These are phyloP conservation scores for Tragelaphus strepsiceros DNA, from an alignment of 2,113 vertebrate genomes.

Conservation along the genomic window DNA sequence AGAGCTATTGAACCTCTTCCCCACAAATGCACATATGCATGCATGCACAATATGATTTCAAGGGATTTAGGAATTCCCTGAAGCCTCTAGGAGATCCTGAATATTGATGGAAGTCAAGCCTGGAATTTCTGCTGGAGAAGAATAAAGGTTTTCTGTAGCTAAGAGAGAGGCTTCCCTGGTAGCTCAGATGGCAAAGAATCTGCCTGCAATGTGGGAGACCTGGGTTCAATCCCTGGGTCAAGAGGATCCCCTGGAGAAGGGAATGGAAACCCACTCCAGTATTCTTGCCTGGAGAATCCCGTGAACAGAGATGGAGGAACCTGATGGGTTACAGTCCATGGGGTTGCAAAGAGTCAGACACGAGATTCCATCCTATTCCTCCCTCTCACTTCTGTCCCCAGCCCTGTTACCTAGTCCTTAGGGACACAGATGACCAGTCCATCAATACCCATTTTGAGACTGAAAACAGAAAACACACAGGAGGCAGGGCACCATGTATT, in stretches of 20 bases:
- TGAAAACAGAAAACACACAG: neutral
- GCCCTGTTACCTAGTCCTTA: neutral
- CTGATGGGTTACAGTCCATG: neutral
- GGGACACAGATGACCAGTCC: neutral
- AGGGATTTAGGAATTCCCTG: neutral
- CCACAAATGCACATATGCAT: neutral
- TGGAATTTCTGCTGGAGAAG: neutral
- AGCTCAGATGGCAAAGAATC: neutral
- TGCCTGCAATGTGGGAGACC: neutral
- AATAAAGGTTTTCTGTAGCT: neutral
- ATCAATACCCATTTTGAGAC: neutral
- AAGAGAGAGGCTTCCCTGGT: neutral
- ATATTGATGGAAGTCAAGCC: neutral
- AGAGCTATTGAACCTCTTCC: neutral
- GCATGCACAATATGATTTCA: neutral
- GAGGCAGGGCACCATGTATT: neutral
- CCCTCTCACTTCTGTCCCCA: neutral
- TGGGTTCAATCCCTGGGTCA: neutral
- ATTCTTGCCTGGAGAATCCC: neutral
- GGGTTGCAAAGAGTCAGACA: neutral
- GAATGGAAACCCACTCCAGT: neutral
- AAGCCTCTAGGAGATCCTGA: neutral
- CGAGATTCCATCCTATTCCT: neutral
- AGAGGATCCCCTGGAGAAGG: neutral
- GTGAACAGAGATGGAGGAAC: neutral